phyloP scores from a whole-genome alignment of 2,888 invertebrate species.

The Frankliniella fusca region DNA sequence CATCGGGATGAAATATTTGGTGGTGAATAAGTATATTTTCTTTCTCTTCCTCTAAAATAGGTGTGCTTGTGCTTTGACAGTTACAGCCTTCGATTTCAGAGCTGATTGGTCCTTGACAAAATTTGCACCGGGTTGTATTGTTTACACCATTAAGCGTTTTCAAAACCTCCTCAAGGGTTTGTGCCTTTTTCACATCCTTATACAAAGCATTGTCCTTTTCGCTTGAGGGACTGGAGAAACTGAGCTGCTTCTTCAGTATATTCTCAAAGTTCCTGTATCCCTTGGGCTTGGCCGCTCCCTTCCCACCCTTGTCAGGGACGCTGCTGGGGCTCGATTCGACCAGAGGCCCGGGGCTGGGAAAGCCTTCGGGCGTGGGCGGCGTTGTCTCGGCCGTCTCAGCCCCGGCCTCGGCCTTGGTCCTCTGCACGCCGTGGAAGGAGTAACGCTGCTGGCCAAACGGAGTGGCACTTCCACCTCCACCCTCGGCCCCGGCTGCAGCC shows the following conservation, averaged over 20 bases:
- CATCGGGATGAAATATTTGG: background rate
- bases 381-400: too few relatives aligned
- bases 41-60: background rate
- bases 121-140: background rate
- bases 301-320: background rate
- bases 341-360: too few relatives aligned
- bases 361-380: too few relatives aligned
- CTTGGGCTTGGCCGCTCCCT: background rate
- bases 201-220: background rate
- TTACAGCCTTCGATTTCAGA: background rate
- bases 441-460: background rate
- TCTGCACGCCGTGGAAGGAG: background rate
- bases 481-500: too few relatives aligned
- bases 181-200: background rate
- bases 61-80: background rate
- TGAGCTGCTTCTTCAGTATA: background rate
- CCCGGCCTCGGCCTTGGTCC: background rate
- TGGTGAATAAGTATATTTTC: background rate
- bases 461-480: background rate
- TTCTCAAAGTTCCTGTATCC: slow-evolving; percentile 1
- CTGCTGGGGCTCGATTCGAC: background rate
- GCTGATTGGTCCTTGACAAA: background rate
- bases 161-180: background rate
- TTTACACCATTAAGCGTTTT: background rate
- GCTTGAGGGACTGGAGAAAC: background rate